Evolutionary conservation across 30 jellyfish, hydroid and myxozoan genomes (phyloP).

Genomic region (Chrysaora quinquecirrha): DNA sequence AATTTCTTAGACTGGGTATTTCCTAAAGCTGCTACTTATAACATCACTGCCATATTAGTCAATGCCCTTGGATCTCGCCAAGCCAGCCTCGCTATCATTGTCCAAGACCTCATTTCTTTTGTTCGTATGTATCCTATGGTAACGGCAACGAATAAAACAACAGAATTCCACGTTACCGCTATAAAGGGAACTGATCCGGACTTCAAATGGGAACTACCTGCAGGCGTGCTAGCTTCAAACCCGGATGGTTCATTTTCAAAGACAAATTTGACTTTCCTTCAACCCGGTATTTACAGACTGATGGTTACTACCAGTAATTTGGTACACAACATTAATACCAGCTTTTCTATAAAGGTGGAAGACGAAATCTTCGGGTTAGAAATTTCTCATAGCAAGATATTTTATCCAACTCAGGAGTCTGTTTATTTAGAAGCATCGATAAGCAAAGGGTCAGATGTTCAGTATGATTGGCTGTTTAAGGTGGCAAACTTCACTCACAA

Average conservation of each 20-base stretch:
- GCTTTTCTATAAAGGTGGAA: conserved; percentile 27
- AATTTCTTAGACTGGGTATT: neutral
- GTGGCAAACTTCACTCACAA: neutral
- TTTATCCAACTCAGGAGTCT: neutral
- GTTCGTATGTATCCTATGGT: conserved; percentile 14
- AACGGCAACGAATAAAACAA: conserved; percentile 24
- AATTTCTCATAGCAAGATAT: neutral
- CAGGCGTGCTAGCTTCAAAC: neutral
- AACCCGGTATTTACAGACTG: conserved; percentile 35
- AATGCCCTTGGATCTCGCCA: conserved; percentile 3
- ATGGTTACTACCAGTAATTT: conserved; percentile 6
- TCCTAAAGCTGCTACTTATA: conserved; percentile 38
- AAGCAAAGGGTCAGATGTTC: conserved; percentile 39
- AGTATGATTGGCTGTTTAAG: conserved; percentile 33
- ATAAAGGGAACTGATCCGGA: conserved; percentile 2
- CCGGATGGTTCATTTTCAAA: neutral
- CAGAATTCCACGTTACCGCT: conserved; percentile 5
- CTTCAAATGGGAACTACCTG: conserved; percentile 23
- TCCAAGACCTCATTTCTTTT: conserved; percentile 14
- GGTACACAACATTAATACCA: neutral
- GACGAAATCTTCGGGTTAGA: neutral
- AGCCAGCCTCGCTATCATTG: neutral
- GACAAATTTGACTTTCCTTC: conserved; percentile 10
- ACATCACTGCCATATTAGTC: conserved; percentile 3
- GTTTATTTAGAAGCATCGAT: conserved; percentile 6